Evolutionary conservation across 2,797 vertebrate species (phyloP), one percentile per base, ranked within the genome.

Genomic region (Pogoniulus pusillus): DNA sequence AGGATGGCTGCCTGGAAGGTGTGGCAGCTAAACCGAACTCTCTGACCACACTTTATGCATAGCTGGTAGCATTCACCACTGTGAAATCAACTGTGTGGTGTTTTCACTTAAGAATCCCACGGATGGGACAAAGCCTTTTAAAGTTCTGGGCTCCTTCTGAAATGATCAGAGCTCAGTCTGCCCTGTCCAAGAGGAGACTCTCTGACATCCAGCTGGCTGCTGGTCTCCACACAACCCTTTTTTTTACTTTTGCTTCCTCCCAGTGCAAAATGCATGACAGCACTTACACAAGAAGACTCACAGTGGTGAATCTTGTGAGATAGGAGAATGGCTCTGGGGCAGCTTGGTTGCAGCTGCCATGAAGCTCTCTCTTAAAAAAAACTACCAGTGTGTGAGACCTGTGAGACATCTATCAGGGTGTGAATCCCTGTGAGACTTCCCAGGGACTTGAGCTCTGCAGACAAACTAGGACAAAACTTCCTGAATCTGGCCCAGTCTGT

Each of bases 401-500:
- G 47, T 12, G 47, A 49, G 47, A 24, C 47, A 24, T 49, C 47
- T 49, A 49, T 49, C 47, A 49, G 47, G 47, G 47, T 49, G 47
- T 7, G 47, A 49, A 49, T 49, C 12, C 47, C 22, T 49, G 22
- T 70, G n/a, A 43, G 37, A 18, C 55, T 59, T 83, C 64, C 20
- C 77, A 76, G 58, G 74, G 75, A 70, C 49, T 70, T 29, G 58
- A 93, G 81, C 65, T 75, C 62, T 49, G 49, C 66, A 82, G 30
- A 69, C 47, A 90, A 94, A 93, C 82, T 34, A 49, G 88, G 84
- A 78, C 76, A 89, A 60, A 78, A 27, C 47, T 73, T 73, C 55
- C 66, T 2, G 0, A 79, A 20, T 35, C 37, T 34, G 63, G 41
- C 63, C 62, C 57, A 32, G 55, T 11, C 43, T 92, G 88, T 59